Conservation (phyloP, 2,888 invertebrate species). For the Taphrorychus bicolor region DNA sequence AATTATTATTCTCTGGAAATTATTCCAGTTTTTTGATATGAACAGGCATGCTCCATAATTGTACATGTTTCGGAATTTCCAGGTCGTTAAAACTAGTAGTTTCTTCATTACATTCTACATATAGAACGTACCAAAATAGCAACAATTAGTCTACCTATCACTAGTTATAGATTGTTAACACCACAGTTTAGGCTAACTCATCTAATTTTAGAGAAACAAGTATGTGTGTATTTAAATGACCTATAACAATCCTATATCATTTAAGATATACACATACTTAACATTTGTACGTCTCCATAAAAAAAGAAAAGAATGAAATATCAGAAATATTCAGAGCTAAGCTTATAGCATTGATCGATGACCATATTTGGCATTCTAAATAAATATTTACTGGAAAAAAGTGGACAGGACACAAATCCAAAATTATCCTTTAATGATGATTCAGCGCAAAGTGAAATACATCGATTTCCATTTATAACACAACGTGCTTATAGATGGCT, state of each 20-base stretch:
- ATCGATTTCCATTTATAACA: constrained; percentile 38
- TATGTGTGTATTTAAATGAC: not conserved
- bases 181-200: too few relatives aligned
- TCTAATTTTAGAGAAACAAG: too few relatives aligned
- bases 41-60: too few relatives aligned
- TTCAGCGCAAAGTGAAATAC: constrained; percentile 33
- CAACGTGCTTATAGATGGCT: constrained; percentile 43
- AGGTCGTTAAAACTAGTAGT: too few relatives aligned
- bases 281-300: too few relatives aligned
- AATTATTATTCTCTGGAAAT: not conserved
- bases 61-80: too few relatives aligned
- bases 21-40: not conserved
- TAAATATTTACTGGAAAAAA: constrained; percentile 25
- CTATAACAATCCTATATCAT: not conserved
- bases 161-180: not conserved
- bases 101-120: not conserved
- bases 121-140: not conserved
- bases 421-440: constrained; percentile 38
- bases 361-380: constrained; percentile 23
- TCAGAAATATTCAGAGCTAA: not conserved
- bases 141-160: not conserved
- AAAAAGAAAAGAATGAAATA: not conserved
- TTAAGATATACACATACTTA: too few relatives aligned
- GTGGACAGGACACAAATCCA: constrained; percentile 14
- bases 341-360: not conserved